These are phyloP conservation scores for Venturia canescens DNA, from an alignment of 1,140 invertebrate species.

Conservation along the genomic window DNA sequence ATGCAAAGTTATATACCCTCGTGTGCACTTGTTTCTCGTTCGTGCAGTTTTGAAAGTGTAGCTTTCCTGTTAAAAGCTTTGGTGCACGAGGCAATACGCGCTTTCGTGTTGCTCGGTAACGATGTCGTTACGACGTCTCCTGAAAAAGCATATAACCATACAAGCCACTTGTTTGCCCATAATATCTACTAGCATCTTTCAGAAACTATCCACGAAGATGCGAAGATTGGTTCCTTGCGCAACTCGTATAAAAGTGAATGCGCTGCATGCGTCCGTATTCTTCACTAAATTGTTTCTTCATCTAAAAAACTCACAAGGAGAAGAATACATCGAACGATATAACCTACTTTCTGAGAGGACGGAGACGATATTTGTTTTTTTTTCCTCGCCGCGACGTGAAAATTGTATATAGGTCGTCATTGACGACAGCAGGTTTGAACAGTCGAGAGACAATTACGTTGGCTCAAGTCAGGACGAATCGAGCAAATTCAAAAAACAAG, in stretches of 20 bases:
- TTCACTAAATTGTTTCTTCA: too few species aligned
- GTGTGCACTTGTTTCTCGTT: constrained; percentile 9
- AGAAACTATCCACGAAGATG: neutral
- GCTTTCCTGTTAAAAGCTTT: neutral
- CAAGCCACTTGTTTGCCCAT: neutral
- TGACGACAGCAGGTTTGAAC: constrained; percentile 11
- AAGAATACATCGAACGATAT: too few species aligned
- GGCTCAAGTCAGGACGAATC: constrained; percentile 33
- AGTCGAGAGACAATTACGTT: constrained; percentile 26
- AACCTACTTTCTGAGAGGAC: neutral
- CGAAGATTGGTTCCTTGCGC: neutral
- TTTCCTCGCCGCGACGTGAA: neutral
- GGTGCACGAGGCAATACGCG: constrained; percentile 1
- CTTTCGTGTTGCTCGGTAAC: neutral
- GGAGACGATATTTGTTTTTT: neutral
- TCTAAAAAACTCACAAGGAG: too few species aligned
- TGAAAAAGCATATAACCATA: neutral
- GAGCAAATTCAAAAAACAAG: constrained; percentile 36
- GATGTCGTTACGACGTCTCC: constrained; percentile 6
- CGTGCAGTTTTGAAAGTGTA: neutral
- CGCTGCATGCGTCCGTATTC: too few species aligned
- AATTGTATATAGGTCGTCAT: constrained; percentile 25
- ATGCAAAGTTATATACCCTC: neutral
- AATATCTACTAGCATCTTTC: neutral
- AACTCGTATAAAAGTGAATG: neutral